Percentiles rank a stretch among this genome's conserved stretches.
Evolutionary conservation across 2,888 invertebrate genomes (phyloP).

Genomic region (Drosophila siamana): DNA sequence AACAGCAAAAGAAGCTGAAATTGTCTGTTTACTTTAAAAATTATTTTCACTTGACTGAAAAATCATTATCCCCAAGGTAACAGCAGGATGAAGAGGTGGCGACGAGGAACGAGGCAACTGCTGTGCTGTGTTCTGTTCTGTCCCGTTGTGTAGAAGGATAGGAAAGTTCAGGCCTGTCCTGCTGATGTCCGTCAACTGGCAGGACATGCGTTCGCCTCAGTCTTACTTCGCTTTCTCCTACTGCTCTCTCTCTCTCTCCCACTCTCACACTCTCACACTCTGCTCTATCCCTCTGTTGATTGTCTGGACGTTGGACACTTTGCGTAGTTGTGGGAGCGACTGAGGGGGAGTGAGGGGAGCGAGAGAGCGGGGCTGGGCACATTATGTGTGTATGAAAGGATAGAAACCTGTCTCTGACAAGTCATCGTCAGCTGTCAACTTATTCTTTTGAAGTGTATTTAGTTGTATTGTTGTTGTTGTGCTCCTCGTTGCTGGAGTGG

Average conservation of each 20-base stretch:
- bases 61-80: conserved; percentile 82
- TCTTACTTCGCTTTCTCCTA: conserved; percentile 8
- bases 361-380: conserved; percentile 31
- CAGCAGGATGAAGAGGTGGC: conserved; percentile 13
- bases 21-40: conserved; percentile 78
- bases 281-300: conserved; percentile 38
- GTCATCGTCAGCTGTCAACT: conserved; percentile 84
- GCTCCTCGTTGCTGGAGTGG: conserved; percentile 41
- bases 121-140: background rate
- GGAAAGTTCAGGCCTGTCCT: conserved; percentile 57
- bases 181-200: conserved; percentile 64
- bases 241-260: conserved; percentile 3
- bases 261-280: no score
- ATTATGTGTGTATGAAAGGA: conserved; percentile 81
- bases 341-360: background rate
- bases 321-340: conserved; percentile 8
- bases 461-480: conserved; percentile 63
- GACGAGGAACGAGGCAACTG: background rate
- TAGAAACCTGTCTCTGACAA: conserved; percentile 83
- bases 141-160: background rate
- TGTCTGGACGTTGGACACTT: conserved; percentile 50
- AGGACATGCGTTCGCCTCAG: conserved; percentile 62
- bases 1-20: conserved; percentile 46
- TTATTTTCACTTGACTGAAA: conserved; percentile 83
- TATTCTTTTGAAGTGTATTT: conserved; percentile 84